Evolutionary conservation across 1,140 invertebrate species (phyloP).

Genomic region (Hesperophylax magnus): DNA sequence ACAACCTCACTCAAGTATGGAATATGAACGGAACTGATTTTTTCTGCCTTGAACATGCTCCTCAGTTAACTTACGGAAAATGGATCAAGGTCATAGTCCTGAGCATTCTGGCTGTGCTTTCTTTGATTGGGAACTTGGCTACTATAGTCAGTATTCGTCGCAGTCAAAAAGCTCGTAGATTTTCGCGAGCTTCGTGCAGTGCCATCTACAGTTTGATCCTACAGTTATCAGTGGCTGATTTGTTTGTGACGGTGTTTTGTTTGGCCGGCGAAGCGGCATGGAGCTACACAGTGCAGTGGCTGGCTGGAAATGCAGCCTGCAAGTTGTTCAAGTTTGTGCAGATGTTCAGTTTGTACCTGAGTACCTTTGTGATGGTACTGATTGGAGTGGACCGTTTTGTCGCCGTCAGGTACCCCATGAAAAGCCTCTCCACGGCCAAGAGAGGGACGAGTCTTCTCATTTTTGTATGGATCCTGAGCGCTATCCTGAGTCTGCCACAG

Average conservation of each 20-base stretch:
- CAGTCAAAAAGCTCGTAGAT: constrained; percentile 67
- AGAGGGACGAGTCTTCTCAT: constrained; percentile 75
- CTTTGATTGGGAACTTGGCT: constrained; percentile 80
- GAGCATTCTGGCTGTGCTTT: constrained; percentile 77
- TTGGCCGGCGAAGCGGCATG: constrained; percentile 84
- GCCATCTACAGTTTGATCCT: constrained; percentile 85
- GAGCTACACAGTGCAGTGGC: constrained; percentile 86
- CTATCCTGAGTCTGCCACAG: constrained; percentile 85
- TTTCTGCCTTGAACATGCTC: constrained; percentile 75
- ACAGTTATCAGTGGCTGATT: constrained; percentile 82
- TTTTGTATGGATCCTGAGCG: constrained; percentile 79
- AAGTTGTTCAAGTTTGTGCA: constrained; percentile 88
- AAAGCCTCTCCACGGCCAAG: constrained; percentile 77
- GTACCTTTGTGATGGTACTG: constrained; percentile 85
- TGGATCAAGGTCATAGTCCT: constrained; percentile 77
- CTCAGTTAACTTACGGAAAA: constrained; percentile 72
- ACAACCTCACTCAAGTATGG: neutral
- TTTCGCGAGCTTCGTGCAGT: constrained; percentile 74
- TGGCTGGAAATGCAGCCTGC: constrained; percentile 82
- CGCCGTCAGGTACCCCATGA: constrained; percentile 87
- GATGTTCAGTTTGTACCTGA: constrained; percentile 87
- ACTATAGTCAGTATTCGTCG: constrained; percentile 83
- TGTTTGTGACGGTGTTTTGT: constrained; percentile 86
- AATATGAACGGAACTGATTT: constrained; percentile 63
- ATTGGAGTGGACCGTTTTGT: constrained; percentile 87